Evolutionary conservation across 2,888 invertebrate genomes (phyloP).

Genomic region (Xestobium rufovillosum): DNA sequence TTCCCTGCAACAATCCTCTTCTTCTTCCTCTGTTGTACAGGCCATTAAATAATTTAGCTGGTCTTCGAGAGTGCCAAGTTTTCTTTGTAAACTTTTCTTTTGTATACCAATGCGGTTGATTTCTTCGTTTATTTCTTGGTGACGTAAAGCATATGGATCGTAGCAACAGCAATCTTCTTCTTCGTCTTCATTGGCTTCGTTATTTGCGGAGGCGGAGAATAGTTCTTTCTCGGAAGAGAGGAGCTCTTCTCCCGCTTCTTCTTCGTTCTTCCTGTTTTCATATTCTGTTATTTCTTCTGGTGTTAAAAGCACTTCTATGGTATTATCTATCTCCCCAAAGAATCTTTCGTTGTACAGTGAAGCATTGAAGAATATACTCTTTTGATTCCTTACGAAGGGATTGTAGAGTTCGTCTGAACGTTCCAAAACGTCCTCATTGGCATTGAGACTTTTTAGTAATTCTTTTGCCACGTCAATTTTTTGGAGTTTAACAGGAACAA

Average conservation of each 20-base stretch:
- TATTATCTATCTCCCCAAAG: conserved; percentile 27
- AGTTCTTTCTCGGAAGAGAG: too few relatives aligned
- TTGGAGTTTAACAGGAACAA: conserved; percentile 21
- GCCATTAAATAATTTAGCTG: too few relatives aligned
- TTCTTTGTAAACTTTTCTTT: too few relatives aligned
- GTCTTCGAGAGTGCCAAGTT: too few relatives aligned
- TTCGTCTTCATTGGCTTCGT: too few relatives aligned
- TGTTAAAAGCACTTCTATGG: conserved; percentile 30
- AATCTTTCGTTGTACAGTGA: conserved; percentile 29
- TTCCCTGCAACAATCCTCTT: too few relatives aligned
- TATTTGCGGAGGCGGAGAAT: too few relatives aligned
- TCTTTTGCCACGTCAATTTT: conserved; percentile 22
- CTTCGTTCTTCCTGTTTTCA: neutral
- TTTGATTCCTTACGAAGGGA: conserved; percentile 28
- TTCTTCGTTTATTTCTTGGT: too few relatives aligned
- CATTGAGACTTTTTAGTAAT: conserved; percentile 25
- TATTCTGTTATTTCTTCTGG: neutral
- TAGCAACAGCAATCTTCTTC: too few relatives aligned
- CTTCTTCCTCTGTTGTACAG: too few relatives aligned
- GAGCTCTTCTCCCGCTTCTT: neutral
- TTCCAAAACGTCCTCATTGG: conserved; percentile 22
- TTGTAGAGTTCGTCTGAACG: conserved; percentile 30
- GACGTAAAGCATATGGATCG: too few relatives aligned
- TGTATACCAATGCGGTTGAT: too few relatives aligned
- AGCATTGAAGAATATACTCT: conserved; percentile 35